Evolutionary conservation across 2,113 vertebrate species (phyloP), one percentile per base, ranked within the genome.

Genomic region (Cinclus cinclus): DNA sequence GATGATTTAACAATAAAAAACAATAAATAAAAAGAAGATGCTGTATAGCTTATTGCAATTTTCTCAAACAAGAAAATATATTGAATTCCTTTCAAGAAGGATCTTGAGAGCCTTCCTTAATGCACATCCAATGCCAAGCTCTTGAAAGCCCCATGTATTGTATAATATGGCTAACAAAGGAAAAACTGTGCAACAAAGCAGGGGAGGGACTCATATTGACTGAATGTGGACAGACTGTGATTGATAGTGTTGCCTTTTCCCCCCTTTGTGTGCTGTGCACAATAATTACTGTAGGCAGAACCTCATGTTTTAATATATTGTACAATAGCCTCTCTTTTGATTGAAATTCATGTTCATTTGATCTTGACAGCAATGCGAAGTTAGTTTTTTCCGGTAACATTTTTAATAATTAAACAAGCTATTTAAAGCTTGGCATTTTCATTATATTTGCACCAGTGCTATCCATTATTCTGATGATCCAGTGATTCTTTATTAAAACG

Each of bases 331-430:
- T 94, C 90, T 53, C 64, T 89, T 96, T 95, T 96, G 96, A 95
- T 96, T 94, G 96, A 96, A 96, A 96, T 95, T 92, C 96, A 96
- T 94, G 96, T 97, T 94, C 93, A 95, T 97, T 98, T 97, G 80
- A 96, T 97, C 97, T 97, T 95, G 94, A 92, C 91, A 96, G 95
- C 96, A 95, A 94, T 87, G 96, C 69, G 75, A 70, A 86, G 80
- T 83, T 96, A 96, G 88, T 96, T 97, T 90, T 82, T 92, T 85
- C 94, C n/a, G 37, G 90, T 71, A 94, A 80, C 97, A 95, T 97
- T 98, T 98, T 97, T 97, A 97, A 97, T 95, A 96, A 97, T 96
- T 97, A 98, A 97, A 95, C 96, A 96, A 91, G 87, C 93, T 94
- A 87, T 95, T 97, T 97, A 97, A 97, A 91, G 74, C 95, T 96